Percentiles rank a stretch among this genome's conserved stretches.
phyloP scores from a whole-genome alignment of 23 tunicate genomes.

The Oikopleura albicans region DNA sequence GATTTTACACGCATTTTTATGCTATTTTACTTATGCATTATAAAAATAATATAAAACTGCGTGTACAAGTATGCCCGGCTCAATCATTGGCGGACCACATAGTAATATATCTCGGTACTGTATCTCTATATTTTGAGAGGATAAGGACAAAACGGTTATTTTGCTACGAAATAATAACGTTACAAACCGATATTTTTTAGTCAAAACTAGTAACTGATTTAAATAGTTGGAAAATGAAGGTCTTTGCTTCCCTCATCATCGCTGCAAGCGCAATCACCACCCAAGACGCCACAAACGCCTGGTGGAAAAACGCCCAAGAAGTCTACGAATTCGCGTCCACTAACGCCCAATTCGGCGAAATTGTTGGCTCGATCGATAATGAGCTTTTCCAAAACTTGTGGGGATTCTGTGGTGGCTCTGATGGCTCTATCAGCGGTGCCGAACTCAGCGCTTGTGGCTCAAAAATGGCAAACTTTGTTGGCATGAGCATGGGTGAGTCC shows the following conservation, averaged over 20 bases:
- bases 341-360: not conserved
- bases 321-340: not conserved
- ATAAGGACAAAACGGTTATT: too few relatives aligned
- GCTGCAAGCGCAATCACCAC: not conserved
- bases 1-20: too few relatives aligned
- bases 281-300: not conserved
- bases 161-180: too few relatives aligned
- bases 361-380: not conserved
- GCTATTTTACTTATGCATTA: too few relatives aligned
- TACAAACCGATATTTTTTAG: too few relatives aligned
- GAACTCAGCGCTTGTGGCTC: not conserved
- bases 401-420: not conserved
- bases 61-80: too few relatives aligned
- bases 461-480: not conserved
- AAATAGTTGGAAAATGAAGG: not conserved
- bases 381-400: not conserved
- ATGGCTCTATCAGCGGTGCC: not conserved
- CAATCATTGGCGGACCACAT: too few relatives aligned
- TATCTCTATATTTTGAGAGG: too few relatives aligned
- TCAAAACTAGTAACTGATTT: too few relatives aligned
- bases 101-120: too few relatives aligned
- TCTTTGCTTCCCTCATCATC: not conserved
- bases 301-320: not conserved
- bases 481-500: not conserved
- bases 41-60: too few relatives aligned